Base-by-base conservation (phyloP, 2,888 invertebrate species). In the Oxytorus armatus region DNA sequence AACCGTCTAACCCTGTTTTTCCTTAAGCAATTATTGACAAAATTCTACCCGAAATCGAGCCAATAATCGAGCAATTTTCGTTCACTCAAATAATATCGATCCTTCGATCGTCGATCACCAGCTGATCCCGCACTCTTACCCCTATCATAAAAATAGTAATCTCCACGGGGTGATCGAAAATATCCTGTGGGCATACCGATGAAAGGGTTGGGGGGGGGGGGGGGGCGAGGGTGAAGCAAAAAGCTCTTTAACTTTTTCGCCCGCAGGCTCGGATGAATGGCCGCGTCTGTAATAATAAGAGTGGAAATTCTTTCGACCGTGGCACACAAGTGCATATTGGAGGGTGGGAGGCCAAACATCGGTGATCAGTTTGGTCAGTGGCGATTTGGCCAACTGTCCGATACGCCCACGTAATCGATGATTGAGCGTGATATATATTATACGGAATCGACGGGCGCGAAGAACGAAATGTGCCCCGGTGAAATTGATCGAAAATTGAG, bases 91-190 rank as follows among this genome's bases (percentile, higher is more conserved):
- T 69, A 61, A 73, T 61, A 59, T 69, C 65, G 72, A 80, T 79
- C 44, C 49, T 21, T 49, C 61, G 66, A 75, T 63, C 57, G 69
- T 70, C 68, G 77, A 83, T 83, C 66, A 85, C 86, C 29, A 29
- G 61, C 70, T 79, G 77, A 82, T 81, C 77, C 59, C 16, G 57
- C 7, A 21, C 18, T n/a, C 49, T 55, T 53, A 51, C 49, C 57
- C 18, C 47, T 33, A n/a, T 72, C 78, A 79, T 82, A 83, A 84
- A 79, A 83, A 82, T 81, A 79, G 83, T 81, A 79, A 84, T 84
- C 79, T 75, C 72, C 55, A 63, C 47, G 53, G 80, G 83, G 85
- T 86, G 87, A 88, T 88, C 88, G 86, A 84, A 89, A 88, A 88
- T 86, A 87, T 87, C 88, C 87, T 69, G 72, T 18, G 74, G 86